Evolutionary conservation across 2,888 invertebrate species (phyloP).

Genomic region (Eutolmus rufibarbis): DNA sequence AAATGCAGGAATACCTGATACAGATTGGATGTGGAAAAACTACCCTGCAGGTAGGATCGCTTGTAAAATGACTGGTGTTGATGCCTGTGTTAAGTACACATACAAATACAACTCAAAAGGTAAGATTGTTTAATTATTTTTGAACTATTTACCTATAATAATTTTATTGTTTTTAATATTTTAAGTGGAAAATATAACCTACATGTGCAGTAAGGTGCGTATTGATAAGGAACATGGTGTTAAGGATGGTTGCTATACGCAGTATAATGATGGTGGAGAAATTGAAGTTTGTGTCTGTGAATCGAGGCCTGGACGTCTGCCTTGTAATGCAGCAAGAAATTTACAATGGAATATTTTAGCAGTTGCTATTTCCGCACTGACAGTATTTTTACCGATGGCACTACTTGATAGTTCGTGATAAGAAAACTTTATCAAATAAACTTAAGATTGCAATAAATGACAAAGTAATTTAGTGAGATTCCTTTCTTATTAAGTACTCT

Average conservation of each 20-base stretch:
- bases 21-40: slow-evolving; percentile 69
- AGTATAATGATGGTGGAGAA: slow-evolving; percentile 62
- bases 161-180: slow-evolving; percentile 43
- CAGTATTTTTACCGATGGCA: not conserved
- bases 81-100: slow-evolving; percentile 71
- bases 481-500: not conserved
- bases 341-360: not conserved
- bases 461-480: not conserved
- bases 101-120: slow-evolving; percentile 70
- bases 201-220: slow-evolving; percentile 73
- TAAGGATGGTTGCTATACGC: slow-evolving; percentile 68
- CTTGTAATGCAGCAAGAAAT: slow-evolving; percentile 60
- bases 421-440: not conserved
- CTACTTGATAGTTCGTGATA: not conserved
- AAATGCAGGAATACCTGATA: slow-evolving; percentile 70
- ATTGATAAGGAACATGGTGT: slow-evolving; percentile 63
- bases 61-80: slow-evolving; percentile 68
- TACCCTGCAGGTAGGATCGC: slow-evolving; percentile 64
- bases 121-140: slow-evolving; percentile 57
- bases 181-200: slow-evolving; percentile 72
- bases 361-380: not conserved
- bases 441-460: not conserved
- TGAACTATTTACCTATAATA: not conserved
- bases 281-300: slow-evolving; percentile 66
- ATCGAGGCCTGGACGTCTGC: slow-evolving; percentile 59